Percentiles rank a stretch among this genome's conserved stretches.
Evolutionary conservation across 2,888 invertebrate species (phyloP).

Genomic region (Invenusta paracnida): DNA sequence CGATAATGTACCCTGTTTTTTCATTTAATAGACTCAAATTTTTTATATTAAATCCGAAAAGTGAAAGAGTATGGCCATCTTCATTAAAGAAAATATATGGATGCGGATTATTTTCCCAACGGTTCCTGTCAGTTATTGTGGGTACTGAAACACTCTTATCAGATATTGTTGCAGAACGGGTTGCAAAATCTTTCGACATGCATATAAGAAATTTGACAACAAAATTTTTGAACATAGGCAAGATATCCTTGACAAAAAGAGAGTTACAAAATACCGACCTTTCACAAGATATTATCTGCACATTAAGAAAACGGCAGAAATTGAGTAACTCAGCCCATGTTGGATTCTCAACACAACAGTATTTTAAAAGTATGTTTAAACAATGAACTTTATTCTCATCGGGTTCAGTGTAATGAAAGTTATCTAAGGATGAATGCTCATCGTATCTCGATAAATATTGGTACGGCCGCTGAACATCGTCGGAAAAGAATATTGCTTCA

Average conservation of each 20-base stretch:
- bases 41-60: background rate
- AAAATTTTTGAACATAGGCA: conserved; percentile 52
- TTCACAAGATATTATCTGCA: conserved; percentile 52
- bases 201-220: conserved; percentile 51
- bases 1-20: background rate
- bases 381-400: background rate
- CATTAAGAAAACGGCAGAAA: conserved; percentile 53
- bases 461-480: background rate
- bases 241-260: conserved; percentile 45
- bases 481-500: background rate
- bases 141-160: conserved; percentile 47
- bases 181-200: conserved; percentile 54
- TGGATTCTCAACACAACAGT: conserved; percentile 50
- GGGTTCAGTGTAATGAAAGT: background rate
- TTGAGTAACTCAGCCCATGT: conserved; percentile 51
- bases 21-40: background rate
- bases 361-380: background rate
- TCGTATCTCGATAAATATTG: background rate
- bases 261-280: conserved; percentile 49
- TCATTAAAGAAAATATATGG: conserved; percentile 42
- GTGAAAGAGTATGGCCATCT: background rate
- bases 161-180: conserved; percentile 50
- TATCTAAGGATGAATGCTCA: background rate
- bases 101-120: conserved; percentile 28
- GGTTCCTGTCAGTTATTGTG: background rate